Percentiles rank a stretch among this genome's conserved stretches.
phyloP scores from a whole-genome alignment of 2,113 vertebrate genomes.

The Mobula birostris region DNA sequence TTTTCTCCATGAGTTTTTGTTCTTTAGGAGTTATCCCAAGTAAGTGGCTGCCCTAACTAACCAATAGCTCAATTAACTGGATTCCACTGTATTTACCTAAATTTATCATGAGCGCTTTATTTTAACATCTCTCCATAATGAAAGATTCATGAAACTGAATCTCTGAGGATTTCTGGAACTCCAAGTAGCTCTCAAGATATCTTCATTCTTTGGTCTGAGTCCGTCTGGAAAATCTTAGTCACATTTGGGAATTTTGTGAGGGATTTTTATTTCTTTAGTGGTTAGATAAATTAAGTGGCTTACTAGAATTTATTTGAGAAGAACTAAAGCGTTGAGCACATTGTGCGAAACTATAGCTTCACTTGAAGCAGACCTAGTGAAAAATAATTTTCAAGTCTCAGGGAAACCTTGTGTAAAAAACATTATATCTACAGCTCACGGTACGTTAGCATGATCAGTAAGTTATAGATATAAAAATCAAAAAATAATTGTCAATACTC shows the following conservation, averaged over 20 bases:
- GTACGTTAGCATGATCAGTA: no score
- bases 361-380: not conserved
- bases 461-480: no score
- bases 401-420: no score
- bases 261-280: not conserved
- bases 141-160: constrained; percentile 1
- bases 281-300: not conserved
- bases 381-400: no score
- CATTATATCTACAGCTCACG: no score
- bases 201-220: no score
- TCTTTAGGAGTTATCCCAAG: no score
- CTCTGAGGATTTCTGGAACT: not conserved
- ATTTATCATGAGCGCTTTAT: not conserved
- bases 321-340: no score
- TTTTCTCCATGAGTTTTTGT: no score
- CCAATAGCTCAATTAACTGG: no score
- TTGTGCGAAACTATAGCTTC: not conserved
- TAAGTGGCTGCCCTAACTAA: no score
- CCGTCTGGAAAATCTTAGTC: not conserved
- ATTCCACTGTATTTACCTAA: not conserved
- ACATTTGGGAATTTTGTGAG: not conserved
- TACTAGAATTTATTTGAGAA: not conserved
- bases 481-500: no score
- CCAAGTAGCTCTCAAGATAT: not conserved
- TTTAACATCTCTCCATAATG: not conserved